Evolutionary conservation across 2,113 vertebrate species (phyloP), one percentile per base, ranked within the genome.

Genomic region (Eira barbara): DNA sequence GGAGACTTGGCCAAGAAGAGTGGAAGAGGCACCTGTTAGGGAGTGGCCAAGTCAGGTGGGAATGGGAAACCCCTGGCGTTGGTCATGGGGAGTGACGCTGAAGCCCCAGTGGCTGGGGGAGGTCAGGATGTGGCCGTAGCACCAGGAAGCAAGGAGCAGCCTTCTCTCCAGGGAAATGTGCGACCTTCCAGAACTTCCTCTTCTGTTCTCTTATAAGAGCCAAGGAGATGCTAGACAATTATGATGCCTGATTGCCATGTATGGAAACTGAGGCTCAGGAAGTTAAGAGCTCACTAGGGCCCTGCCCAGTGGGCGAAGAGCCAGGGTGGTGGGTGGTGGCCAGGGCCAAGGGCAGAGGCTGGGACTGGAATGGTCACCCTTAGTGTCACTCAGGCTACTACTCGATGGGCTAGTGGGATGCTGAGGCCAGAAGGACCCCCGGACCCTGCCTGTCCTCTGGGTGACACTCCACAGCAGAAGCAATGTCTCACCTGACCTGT

Each of bases 401-500:
- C 15, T n/a, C 0, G 0, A 29, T 65, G 49, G 18, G 65, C 55
- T 1, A 18, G 34, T 34, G 47, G 87, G 78, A 55, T 73, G 87
- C 63, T 25, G 61, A 79, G 79, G 13, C 59, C 85, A 21, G 42
- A 55, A 39, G 69, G 52, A 13, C 29, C 31, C 61, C 0, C 4
- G 27, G 61, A 59, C n/a, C 52, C 81, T 0, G 18, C 12, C 59
- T 25, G 69, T 17, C 25, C 55, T 52, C 34, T 27, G 17, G 20
- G 79, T 31, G 15, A 31, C 20, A 29, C n/a, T 4, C 73, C 6
- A 15, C 3, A 21, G 36, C 31, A 63, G 80, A 74, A 69, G 52
- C 49, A 10, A 18, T 39, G 49, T n/a, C 76, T 0, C 0, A 21
- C 55, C 80, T 57, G 67, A 21, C 17, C 29, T 1, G 0, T 63